phyloP scores from a whole-genome alignment of 2,113 vertebrate genomes.

The Sapayoa aenigma region DNA sequence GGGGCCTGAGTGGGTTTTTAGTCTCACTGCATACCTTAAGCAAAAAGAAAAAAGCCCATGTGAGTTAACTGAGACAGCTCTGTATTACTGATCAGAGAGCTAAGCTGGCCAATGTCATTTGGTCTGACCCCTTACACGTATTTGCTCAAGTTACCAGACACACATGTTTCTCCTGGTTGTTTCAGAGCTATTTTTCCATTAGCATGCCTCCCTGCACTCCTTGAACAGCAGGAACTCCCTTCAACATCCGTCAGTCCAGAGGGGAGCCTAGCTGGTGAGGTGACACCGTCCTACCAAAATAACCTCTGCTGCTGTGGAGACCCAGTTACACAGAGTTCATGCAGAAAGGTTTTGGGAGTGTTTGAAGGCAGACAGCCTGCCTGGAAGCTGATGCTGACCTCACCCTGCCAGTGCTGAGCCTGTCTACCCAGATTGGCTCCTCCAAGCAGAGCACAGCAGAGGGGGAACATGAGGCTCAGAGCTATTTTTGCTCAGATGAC shows the following conservation, averaged over 20 bases:
- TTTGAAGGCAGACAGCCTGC: slow-evolving; percentile 11
- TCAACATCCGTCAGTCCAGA: neutral
- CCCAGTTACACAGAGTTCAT: neutral
- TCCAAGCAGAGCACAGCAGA: neutral
- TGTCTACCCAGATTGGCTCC: slow-evolving; percentile 15
- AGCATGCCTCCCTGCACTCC: neutral
- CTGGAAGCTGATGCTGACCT: slow-evolving; percentile 47
- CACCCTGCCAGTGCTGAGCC: neutral
- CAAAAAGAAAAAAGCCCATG: neutral
- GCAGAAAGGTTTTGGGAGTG: neutral
- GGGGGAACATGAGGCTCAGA: slow-evolving; percentile 41
- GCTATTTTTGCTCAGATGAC: slow-evolving; percentile 57
- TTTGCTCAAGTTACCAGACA: neutral
- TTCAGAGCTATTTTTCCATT: neutral
- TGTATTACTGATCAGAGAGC: neutral
- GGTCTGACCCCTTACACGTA: neutral
- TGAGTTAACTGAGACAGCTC: neutral
- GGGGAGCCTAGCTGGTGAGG: neutral
- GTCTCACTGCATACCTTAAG: slow-evolving; percentile 94
- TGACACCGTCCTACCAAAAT: neutral
- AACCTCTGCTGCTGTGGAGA: neutral
- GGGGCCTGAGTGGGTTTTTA: slow-evolving; percentile 92
- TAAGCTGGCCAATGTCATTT: neutral
- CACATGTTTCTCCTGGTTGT: neutral
- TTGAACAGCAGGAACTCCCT: neutral